Evolutionary conservation across 1,140 invertebrate genomes (phyloP), one percentile per base, ranked within the genome.

Genomic region (Zelostemma sp.): DNA sequence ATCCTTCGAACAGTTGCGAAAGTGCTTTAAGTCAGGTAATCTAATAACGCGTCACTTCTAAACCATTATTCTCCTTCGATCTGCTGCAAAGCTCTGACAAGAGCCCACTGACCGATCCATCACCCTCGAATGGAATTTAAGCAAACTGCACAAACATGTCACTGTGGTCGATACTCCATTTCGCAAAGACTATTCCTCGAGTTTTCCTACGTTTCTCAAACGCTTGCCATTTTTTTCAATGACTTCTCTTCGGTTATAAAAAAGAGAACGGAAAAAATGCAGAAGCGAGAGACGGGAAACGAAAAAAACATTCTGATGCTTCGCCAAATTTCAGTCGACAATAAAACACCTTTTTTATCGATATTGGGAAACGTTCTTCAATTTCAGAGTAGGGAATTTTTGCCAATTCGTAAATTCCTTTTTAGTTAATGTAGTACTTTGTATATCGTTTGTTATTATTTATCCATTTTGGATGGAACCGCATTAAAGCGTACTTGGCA

Each of bases 31-130:
- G 49, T 53, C 59, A 53, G 66, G 60, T 68, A 68, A 68, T 68
- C 59, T 63, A 68, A 68, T 68, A 62, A 62, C 66, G 59, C 60
- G 66, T 68, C 66, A 68, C 59, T 63, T 63, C 59, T 41, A 31
- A 50, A 57, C 54, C 66, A 68, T 68, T 55, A 59, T 49, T 68
- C 60, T 63, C 47, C 53, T 61, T 68, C 65, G 65, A 68, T 59
- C 58, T 41, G 46, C 58, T 43, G 18, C 25, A 40, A 33, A 51
- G 62, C 47, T 59, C 4, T 28, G 40, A 21, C 46, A 28, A 21
- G 56, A 59, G 56, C 33, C 40, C 28, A 53, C 64, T 67, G 57
- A 60, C 64, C 64, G 56, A 67, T 67, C 65, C 56, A 68, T 61
- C 58, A 68, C 56, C 18, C 48, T 31, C 6, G 41, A 48, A 68